Base-by-base conservation (phyloP, 2,888 invertebrate species). In the Invenusta paracnida region DNA sequence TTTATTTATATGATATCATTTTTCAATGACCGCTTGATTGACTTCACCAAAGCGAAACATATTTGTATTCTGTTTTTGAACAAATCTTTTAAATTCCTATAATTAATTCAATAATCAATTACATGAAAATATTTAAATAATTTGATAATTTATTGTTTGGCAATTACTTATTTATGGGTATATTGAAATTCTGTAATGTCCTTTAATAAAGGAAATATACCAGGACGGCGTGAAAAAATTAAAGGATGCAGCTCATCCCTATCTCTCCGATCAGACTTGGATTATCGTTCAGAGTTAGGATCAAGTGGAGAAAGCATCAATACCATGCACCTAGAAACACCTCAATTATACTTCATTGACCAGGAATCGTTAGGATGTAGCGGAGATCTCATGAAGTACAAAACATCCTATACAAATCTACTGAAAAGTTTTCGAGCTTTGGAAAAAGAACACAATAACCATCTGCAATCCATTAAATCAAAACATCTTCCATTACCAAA, bases 281-380 rank as follows among this genome's bases (percentile, higher is more conserved):
- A 48, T 48, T 48, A 48, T 48, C 48, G 67, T 23, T 83, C 83
- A 5, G 83, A 83, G 48, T 83, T 48, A 5, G 83, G 83, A 48
- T 83, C 83, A 1, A 83, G 83, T 83, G 30, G 13, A 2, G 83
- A 48, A 11, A 82, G 82, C 48, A 83, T 23, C 27, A 27, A 67
- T 2, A 83, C 83, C 23, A 23, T 13, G 25, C 67, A 83, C 11
- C 17, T n/a, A 5, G 83, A 83, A n/a, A 73, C 5, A 2, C 5
- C 73, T 13, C 2, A 23, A n/a, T 13, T 2, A 73, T 73, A n/a
- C 23, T 23, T 13, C 23, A n/a, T 23, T 5, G 5, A 83, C 48
- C 31, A 30, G n/a, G 30, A 30, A 1, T 23, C 66, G 2, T 48
- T 48, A 67, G 48, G 67, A 1, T 2, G 2, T 5, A 82, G 2